Evolutionary conservation across 2,888 invertebrate genomes (phyloP), one percentile per base, ranked within the genome.

Genomic region (Sarcophaga variegata): DNA sequence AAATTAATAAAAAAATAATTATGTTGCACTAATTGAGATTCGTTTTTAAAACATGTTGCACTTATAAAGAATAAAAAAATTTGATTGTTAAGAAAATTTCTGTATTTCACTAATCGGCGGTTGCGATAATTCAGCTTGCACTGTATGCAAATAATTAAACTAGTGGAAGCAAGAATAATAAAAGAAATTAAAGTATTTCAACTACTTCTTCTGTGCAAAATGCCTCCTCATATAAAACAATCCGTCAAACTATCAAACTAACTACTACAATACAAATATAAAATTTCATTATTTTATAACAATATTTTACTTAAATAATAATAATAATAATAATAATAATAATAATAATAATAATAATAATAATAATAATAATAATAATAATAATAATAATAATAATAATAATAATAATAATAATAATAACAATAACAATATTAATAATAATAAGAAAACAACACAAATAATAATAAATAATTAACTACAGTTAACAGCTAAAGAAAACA

Each of bases 221-320:
- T 83, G 86, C 86, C 86, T 37, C 37, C 37, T 83, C 86, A 86
- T 86, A 79, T 59, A 83, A 20, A 20, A 86, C 78, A 86, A 81
- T 86, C 86, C 86, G 86, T 86, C 86, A 86, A 78, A 83, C 67
- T 77, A 64, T 22, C 66, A 22, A 79, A 64, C n/a, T 70, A 69
- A 75, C 37, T 22, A 54, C 37, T 22, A 70, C 10, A 80, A 80
- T 64, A 47, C n/a, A 49, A 66, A 71, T 60, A 72, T 27, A 59
- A 80, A 86, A 64, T 84, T 22, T 81, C 78, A 87, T 79, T 87
- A 78, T 87, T 83, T 83, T 86, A 14, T 83, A 86, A 84, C 54
- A 84, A 63, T 64, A 64, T 80, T 75, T 6, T 79, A 64, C 54
- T 63, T 59, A 59, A 27, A 77, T 10, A 66, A 60, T 66, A 54